Base-by-base conservation (phyloP, 30 jellyfish, hydroid and myxozoan genomes). In the Pelagia noctiluca region DNA sequence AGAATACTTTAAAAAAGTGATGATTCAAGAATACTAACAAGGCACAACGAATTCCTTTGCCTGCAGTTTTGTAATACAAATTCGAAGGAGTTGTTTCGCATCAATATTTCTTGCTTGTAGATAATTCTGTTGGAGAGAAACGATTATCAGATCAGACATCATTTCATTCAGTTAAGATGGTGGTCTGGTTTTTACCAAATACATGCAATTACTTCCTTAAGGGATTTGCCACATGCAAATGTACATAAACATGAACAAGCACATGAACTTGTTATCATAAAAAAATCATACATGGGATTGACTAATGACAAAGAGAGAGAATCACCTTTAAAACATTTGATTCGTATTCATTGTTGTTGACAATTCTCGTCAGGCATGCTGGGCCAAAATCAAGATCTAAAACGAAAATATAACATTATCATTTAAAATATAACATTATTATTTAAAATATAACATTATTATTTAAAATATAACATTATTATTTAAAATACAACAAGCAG, bases 311-410 rank as follows among this genome's bases (percentile, higher is more conserved):
- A 42, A 5, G 16, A 5, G 57, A 42, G 16, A 57, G 8, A 33
- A 4, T 63, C 28, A 82, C 85, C 86, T 82, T 57, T 30, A 82
- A 69, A 37, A 83, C 63, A 47, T 38, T 63, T 29, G 94, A 84
- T 54, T 84, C 94, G 73, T 26, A 73, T 28, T 36, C 88, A 63
- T 84, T 84, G 63, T 74, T 35, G 29, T 74, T 84, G 50, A 84
- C 42, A 24, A 84, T 74, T 26, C 77, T 84, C 25, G 84, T 1
- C 12, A 84, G 79, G 12, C 83, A 38, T 7, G 76, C 69, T 23
- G 50, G 31, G 31, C 84, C 83, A 38, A 68, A 83, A 1, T 72
- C 34, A 47, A 72, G 35, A 78, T 78, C 89, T 78, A 32, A 35
- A 35, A 36, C 36, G 48, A 23, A 8, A 72, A 4, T 18, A 0